Percentiles rank a stretch among this genome's conserved stretches.
These are phyloP conservation scores for Gorsachius goisagi DNA, from an alignment of 2,113 vertebrate genomes.

Conservation along the genomic window DNA sequence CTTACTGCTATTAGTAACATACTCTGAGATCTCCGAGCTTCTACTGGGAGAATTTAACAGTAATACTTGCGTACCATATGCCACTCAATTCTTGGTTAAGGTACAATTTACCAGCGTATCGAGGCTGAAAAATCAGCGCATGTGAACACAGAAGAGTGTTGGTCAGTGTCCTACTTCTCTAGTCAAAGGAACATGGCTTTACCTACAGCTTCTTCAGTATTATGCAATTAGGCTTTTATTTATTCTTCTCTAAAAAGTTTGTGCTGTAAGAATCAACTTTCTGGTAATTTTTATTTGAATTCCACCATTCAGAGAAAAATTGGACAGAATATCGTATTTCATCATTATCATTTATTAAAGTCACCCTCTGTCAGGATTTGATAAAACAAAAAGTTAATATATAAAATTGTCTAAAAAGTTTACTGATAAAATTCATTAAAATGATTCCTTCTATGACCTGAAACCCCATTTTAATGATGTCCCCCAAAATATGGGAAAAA, in stretches of 20 bases:
- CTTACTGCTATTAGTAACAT: neutral
- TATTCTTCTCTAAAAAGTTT: neutral
- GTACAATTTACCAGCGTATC: neutral
- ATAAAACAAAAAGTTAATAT: neutral
- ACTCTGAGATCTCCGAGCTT: neutral
- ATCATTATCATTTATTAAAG: neutral
- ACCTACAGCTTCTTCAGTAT: neutral
- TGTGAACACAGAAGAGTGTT: neutral
- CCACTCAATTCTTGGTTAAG: neutral
- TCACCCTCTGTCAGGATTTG: neutral
- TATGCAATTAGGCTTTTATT: neutral
- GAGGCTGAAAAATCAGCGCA: neutral
- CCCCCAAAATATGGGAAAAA: neutral
- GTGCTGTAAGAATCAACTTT: neutral
- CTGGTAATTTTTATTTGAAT: neutral
- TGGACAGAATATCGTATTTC: neutral
- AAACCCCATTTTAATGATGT: conserved; percentile 6
- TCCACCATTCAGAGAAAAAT: neutral
- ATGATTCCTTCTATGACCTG: neutral
- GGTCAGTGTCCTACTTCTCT: neutral
- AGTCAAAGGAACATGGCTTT: neutral
- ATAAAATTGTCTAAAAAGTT: neutral
- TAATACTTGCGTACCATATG: neutral
- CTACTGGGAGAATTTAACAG: neutral
- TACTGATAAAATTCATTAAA: conserved; percentile 9